Base-by-base conservation (phyloP, 2,797 vertebrate genomes). In the Hyperoplus immaculatus region DNA sequence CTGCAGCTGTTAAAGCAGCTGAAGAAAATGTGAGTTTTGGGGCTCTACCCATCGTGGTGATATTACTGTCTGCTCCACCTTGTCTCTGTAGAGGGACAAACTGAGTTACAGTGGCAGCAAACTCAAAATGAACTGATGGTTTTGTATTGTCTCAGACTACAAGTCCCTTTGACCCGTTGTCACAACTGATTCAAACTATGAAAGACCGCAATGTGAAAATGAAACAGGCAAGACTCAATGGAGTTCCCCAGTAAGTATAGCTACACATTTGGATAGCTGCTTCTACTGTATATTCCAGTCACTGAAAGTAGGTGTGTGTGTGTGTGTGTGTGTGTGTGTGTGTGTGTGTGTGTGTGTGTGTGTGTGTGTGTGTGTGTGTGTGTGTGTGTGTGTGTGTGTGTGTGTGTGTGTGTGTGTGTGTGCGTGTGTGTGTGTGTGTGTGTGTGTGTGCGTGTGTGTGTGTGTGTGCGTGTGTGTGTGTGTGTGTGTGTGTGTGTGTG, bases 191-290 rank as follows among this genome's bases (percentile, higher is more conserved):
- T 72, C 45, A 62, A 1, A 70, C 5, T 14, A 12, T 1, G 8
- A 67, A 8, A 80, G 49, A 8, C 6, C 9, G 12, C 5, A 9
- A 51, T 51, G 57, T 69, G 63, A 78, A 75, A 81, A 55, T 5
- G 62, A 71, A 77, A 73, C 11, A 0, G 42, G 13, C 15, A 5
- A 10, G 1, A 15, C 10, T 16, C 7, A 8, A 18, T 4, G 70
- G 78, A 71, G 8, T 78, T 81, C 47, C 82, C 78, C 78, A 5
- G 51, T 67, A 36, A 53, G 5, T 38, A 8, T 45, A 29, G 29
- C 29, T 29, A 7, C 15, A 46, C 3, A 53, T 14, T 42, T 49
- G 6, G 47, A 12, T 56, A 18, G 6, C 29, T 38, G 42, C 5
- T 38, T 69, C 6, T 46, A 1, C 21, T 51, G 9, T 53, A 1